A percentile compares a stretch with the other conserved stretches of the same genome.
These are phyloP conservation scores for Nasonia longicornis DNA, from an alignment of 1,140 invertebrate genomes.

Conservation along the genomic window DNA sequence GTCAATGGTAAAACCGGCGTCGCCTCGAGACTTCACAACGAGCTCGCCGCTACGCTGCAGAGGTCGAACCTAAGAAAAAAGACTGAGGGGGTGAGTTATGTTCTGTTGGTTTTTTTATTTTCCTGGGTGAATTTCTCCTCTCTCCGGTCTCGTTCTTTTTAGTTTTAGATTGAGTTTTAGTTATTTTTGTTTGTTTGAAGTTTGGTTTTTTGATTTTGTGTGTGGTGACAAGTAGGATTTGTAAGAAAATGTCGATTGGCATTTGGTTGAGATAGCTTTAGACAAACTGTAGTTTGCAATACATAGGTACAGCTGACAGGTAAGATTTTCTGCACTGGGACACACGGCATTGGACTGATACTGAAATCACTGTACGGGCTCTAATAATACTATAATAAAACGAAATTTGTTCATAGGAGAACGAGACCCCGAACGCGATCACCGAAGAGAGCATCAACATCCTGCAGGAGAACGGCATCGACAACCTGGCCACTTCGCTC, in stretches of 20 bases:
- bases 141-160: background rate
- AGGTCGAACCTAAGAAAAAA: constrained; percentile 79
- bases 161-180: constrained; percentile 6
- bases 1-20: constrained; percentile 64
- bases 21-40: constrained; percentile 77
- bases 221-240: constrained; percentile 30
- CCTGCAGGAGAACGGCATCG: constrained; percentile 54
- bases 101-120: background rate
- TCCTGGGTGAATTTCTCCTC: background rate
- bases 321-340: too few species aligned
- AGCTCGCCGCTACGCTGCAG: constrained; percentile 78
- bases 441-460: constrained; percentile 43
- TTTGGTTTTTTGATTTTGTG: background rate
- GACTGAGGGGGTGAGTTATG: constrained; percentile 74
- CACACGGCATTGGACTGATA: background rate
- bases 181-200: constrained; percentile 8
- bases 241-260: constrained; percentile 36
- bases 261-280: background rate
- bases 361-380: too few species aligned
- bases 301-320: too few species aligned
- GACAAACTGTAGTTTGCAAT: constrained; percentile 14
- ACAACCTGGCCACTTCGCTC: constrained; percentile 62
- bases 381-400: too few species aligned
- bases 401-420: constrained; percentile 51
- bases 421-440: constrained; percentile 37